Conservation (phyloP, 2,888 invertebrate genomes). For the Lampropteryx suffumata region DNA sequence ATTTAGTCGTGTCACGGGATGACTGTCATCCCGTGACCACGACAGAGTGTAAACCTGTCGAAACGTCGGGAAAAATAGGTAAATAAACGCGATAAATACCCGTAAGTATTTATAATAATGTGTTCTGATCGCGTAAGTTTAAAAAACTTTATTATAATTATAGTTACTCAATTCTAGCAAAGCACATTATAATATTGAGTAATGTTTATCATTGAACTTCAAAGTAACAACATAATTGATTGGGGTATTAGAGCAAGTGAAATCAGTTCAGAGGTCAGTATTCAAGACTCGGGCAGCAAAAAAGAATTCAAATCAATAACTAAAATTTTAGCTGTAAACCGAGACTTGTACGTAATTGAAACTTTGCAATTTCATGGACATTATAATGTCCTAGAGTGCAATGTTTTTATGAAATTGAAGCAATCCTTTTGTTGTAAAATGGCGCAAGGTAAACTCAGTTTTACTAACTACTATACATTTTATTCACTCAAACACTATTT, state of each 20-base stretch:
- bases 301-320: background rate
- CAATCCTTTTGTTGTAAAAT: background rate
- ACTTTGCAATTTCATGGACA: slow-evolving; percentile 3
- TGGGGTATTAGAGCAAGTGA: slow-evolving; percentile 17
- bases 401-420: slow-evolving; percentile 8
- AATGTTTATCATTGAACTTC: background rate
- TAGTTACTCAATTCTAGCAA: too few relatives aligned
- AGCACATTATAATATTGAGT: background rate
- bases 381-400: background rate
- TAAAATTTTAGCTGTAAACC: slow-evolving; percentile 1
- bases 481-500: too few relatives aligned
- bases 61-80: too few relatives aligned
- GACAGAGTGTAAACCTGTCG: too few relatives aligned
- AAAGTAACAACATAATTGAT: slow-evolving; percentile 9
- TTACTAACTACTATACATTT: too few relatives aligned
- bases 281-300: slow-evolving; percentile 14
- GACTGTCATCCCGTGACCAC: too few relatives aligned
- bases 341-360: background rate
- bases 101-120: too few relatives aligned
- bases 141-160: too few relatives aligned
- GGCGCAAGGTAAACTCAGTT: slow-evolving; percentile 13
- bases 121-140: too few relatives aligned
- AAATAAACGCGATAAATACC: too few relatives aligned
- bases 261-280: slow-evolving; percentile 33
- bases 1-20: too few relatives aligned